phyloP scores from a whole-genome alignment of 2,797 vertebrate genomes.

The Lacerta bilineata region DNA sequence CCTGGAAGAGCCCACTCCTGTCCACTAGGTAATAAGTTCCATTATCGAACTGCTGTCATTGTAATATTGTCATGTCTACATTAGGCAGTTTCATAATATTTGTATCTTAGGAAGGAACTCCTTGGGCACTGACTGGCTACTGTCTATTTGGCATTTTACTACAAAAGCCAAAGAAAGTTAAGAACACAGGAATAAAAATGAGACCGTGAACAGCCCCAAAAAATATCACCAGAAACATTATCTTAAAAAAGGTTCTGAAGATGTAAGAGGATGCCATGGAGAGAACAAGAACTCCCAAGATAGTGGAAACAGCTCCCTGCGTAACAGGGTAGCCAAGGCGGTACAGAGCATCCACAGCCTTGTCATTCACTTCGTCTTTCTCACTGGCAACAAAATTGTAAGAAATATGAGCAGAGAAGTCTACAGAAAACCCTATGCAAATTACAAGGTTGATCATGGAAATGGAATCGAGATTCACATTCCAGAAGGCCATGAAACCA shows the following conservation, averaged over 20 bases:
- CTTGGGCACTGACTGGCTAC: background rate
- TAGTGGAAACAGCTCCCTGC: conserved; percentile 82
- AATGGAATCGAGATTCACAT: conserved; percentile 82
- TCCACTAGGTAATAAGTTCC: no score
- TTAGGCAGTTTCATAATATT: background rate
- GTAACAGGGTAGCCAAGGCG: conserved; percentile 79
- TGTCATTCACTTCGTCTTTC: conserved; percentile 73
- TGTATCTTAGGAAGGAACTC: background rate
- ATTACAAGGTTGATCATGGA: conserved; percentile 85
- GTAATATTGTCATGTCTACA: background rate
- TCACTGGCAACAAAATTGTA: conserved; percentile 82
- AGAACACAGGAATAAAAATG: conserved; percentile 84
- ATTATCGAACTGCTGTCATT: no score
- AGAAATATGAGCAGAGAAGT: conserved; percentile 83
- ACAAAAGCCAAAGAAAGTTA: conserved; percentile 77
- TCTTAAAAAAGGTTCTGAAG: conserved; percentile 85
- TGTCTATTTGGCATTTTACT: conserved; percentile 27
- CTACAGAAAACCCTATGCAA: conserved; percentile 86
- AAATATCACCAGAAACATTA: conserved; percentile 80
- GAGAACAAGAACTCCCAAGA: conserved; percentile 80
- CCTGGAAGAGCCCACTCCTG: no score
- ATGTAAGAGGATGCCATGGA: conserved; percentile 79
- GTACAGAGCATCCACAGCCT: conserved; percentile 75
- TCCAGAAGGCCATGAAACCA: conserved; percentile 84
- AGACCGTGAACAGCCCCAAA: conserved; percentile 80